Evolutionary conservation across 2,888 invertebrate genomes (phyloP), one percentile per base, ranked within the genome.

Genomic region (Drosophila affinis): DNA sequence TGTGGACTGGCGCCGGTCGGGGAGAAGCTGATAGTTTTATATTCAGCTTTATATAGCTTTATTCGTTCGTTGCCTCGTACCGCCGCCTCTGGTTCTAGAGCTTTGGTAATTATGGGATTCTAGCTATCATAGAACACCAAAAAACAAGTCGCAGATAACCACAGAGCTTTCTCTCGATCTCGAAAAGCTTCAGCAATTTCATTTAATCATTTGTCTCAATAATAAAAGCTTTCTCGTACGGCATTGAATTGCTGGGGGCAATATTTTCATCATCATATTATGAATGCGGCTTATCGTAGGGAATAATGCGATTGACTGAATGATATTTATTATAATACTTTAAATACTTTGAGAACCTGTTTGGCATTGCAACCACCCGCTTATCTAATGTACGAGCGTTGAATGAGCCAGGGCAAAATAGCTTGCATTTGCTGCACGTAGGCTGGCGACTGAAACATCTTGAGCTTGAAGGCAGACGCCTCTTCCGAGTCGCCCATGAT

Each of bases 401-500:
- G 73, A 51, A 91, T 83, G 4, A 92, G 76, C 91, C 91, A 91
- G 21, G 90, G 90, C 17, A 92, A 51, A 24, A 91, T 65, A 1
- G 67, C 65, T 57, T 86, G 87, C 7, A 89, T 86, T 71, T 91
- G 89, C 46, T 84, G 75, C 0, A 88, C 72, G 70, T 89, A 91
- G 32, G 81, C 77, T 12, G 89, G 84, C 73, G 88, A 89, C 0
- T 76, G 70, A 47, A 79, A 87, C 77, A 91, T 79, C 21, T 77
- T 65, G 9, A 69, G 80, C 68, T 89, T 90, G 53, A 91, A 89
- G 6, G 79, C 56, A 18, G 57, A 59, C 10, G 82, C 88, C 4
- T 62, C 72, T 17, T 79, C 82, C 17, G 78, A 75, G n/a, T 81
- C 73, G 12, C 83, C 72, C 54, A 88, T 60, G 44, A 90, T 83